phyloP scores from a whole-genome alignment of 2,113 vertebrate species.

The Amphiprion ocellaris region DNA sequence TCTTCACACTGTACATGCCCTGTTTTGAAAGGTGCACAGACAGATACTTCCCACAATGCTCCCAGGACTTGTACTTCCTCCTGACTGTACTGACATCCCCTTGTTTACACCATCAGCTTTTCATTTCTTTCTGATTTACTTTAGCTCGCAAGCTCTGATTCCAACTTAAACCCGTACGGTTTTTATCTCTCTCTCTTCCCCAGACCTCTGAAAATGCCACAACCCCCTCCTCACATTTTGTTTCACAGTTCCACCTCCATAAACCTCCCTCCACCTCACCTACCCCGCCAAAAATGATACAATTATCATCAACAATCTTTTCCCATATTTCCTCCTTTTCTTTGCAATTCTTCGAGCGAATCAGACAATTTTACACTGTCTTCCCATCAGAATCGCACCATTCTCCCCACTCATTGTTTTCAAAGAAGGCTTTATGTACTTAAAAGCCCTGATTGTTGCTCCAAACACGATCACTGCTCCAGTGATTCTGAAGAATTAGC shows the following conservation, averaged over 20 bases:
- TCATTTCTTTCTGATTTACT: slow-evolving; percentile 32
- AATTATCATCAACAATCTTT: slow-evolving; percentile 68
- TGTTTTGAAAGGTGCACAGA: slow-evolving; percentile 50
- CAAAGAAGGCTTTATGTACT: slow-evolving; percentile 55
- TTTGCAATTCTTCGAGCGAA: slow-evolving; percentile 65
- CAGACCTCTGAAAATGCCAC: slow-evolving; percentile 7
- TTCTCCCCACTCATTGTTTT: slow-evolving; percentile 64
- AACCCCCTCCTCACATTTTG: neutral
- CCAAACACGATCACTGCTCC: slow-evolving; percentile 55
- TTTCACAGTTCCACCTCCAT: slow-evolving; percentile 16
- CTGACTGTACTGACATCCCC: slow-evolving; percentile 21
- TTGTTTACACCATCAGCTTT: slow-evolving; percentile 49
- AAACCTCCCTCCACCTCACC: neutral
- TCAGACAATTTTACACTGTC: slow-evolving; percentile 74
- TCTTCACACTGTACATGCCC: slow-evolving; percentile 46
- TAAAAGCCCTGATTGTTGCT: slow-evolving; percentile 56
- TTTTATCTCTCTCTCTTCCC: slow-evolving; percentile 16
- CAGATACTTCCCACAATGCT: slow-evolving; percentile 62
- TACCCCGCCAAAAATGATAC: neutral
- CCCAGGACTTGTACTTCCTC: slow-evolving; percentile 48
- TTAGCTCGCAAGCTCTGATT: slow-evolving; percentile 27
- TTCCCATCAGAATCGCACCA: slow-evolving; percentile 57
- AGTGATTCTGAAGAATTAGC: slow-evolving; percentile 62
- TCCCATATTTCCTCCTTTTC: slow-evolving; percentile 66
- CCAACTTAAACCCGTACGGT: slow-evolving; percentile 34